Conservation (phyloP, 2,797 vertebrate genomes). For the Melanotaenia trifasciata region DNA sequence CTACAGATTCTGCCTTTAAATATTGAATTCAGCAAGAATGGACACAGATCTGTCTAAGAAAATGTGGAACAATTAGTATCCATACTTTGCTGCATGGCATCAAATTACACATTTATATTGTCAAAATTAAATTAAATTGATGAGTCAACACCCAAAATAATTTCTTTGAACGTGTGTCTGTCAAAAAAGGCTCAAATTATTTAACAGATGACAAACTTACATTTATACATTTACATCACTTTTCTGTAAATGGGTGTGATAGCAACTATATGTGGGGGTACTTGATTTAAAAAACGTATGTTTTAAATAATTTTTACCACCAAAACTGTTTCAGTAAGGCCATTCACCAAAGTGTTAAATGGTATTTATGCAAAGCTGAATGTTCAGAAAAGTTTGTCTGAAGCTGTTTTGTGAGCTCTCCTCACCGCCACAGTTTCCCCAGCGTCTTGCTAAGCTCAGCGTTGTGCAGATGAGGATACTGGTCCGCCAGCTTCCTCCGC, state of each 20-base stretch:
- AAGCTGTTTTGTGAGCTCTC: constrained; percentile 10
- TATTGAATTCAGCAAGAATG: no score
- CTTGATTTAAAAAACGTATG: neutral
- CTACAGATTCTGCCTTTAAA: no score
- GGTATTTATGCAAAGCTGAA: neutral
- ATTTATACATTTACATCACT: neutral
- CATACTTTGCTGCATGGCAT: no score
- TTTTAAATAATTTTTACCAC: neutral
- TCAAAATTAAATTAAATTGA: neutral
- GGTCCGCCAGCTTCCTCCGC: constrained; percentile 87
- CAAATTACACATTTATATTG: neutral
- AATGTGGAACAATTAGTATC: no score
- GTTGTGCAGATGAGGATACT: constrained; percentile 92
- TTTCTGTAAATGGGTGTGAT: neutral
- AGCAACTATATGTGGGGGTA: neutral
- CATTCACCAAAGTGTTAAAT: neutral
- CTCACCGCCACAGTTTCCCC: constrained; percentile 91
- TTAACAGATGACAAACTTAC: neutral
- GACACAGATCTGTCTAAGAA: no score
- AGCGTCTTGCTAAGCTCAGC: constrained; percentile 92
- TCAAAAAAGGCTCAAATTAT: neutral
- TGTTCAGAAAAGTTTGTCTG: neutral
- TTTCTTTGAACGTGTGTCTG: neutral
- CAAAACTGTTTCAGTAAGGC: neutral
- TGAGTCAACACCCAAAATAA: neutral